phyloP scores from a whole-genome alignment of 2,113 vertebrate genomes.

The Chauna torquata region DNA sequence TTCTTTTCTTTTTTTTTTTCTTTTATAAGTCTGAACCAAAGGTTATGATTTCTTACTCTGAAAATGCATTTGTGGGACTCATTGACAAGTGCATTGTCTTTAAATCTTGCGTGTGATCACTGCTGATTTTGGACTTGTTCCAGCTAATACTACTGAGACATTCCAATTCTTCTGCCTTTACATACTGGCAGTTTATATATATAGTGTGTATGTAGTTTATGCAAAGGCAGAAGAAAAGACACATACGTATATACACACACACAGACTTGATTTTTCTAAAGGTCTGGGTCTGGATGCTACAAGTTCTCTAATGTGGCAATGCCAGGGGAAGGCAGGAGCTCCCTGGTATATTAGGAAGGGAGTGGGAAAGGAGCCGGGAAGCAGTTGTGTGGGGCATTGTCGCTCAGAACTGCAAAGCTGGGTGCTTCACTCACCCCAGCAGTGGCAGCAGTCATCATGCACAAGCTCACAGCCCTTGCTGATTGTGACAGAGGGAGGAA shows the following conservation, averaged over 20 bases:
- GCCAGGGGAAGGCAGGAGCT: neutral
- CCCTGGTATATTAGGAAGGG: neutral
- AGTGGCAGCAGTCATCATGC: neutral
- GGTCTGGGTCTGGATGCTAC: neutral
- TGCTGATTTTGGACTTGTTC: neutral
- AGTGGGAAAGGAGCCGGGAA: neutral
- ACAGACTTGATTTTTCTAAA: neutral
- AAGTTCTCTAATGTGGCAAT: accelerated
- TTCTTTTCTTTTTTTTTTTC: neutral
- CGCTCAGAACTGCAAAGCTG: neutral
- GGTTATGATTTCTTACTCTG: neutral
- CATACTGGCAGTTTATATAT: neutral
- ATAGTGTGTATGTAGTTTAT: too few species aligned
- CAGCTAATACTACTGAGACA: neutral
- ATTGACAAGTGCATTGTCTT: neutral
- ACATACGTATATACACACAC: too few species aligned
- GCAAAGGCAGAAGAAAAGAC: too few species aligned
- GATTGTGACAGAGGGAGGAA: neutral
- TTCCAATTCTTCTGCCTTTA: neutral
- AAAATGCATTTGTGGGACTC: neutral
- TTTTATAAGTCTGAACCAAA: neutral
- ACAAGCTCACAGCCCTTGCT: neutral
- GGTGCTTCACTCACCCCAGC: neutral
- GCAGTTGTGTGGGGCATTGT: neutral
- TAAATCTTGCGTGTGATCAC: neutral